Conservation (phyloP, 2,888 invertebrate genomes). For the Lamproptera curius region DNA sequence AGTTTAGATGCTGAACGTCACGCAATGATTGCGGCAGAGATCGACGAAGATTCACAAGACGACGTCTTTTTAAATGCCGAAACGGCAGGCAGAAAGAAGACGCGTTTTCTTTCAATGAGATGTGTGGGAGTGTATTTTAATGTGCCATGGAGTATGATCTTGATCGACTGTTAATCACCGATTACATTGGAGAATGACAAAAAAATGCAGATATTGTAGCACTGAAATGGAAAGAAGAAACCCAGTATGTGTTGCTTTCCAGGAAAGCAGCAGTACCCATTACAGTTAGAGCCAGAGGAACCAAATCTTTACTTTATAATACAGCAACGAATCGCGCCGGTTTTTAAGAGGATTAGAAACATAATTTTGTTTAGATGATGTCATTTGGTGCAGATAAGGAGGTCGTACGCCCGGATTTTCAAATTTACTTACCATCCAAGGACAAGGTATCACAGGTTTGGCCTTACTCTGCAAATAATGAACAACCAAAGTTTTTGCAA, state of each 20-base stretch:
- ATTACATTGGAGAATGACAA: too few relatives aligned
- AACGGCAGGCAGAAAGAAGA: background rate
- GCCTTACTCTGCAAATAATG: constrained; percentile 28
- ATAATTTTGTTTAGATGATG: too few relatives aligned
- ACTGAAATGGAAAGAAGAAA: too few relatives aligned
- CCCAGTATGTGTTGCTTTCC: constrained; percentile 30
- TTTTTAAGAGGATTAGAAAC: too few relatives aligned
- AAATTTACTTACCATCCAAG: constrained; percentile 35
- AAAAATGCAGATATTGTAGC: background rate
- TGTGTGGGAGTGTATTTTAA: background rate
- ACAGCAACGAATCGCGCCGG: too few relatives aligned
- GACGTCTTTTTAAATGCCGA: background rate
- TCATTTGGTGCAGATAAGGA: too few relatives aligned
- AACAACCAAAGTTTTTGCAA: constrained; percentile 34
- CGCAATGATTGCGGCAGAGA: background rate
- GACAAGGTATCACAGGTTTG: constrained; percentile 36
- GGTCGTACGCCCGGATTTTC: too few relatives aligned
- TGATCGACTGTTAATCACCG: constrained; percentile 24
- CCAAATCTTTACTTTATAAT: too few relatives aligned
- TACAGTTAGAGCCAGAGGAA: too few relatives aligned
- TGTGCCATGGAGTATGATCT: background rate
- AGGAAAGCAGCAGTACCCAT: too few relatives aligned
- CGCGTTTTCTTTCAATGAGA: background rate
- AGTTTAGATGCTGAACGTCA: too few relatives aligned
- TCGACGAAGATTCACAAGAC: background rate